These are phyloP conservation scores for Iphiclides podalirius DNA, from an alignment of 2,888 invertebrate genomes.

Conservation along the genomic window DNA sequence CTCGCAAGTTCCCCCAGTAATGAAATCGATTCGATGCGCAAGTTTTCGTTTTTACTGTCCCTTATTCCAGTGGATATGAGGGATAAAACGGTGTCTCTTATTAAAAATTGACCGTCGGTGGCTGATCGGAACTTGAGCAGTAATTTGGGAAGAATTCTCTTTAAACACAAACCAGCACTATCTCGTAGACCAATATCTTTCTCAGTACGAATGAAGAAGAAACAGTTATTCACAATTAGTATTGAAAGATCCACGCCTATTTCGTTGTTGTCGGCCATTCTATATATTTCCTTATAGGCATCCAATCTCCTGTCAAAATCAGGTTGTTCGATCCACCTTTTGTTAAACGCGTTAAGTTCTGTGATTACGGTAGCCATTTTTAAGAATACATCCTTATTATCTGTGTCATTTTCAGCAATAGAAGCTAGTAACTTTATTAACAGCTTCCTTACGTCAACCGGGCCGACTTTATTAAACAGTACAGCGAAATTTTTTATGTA, in stretches of 20 bases:
- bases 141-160: slow-evolving; percentile 83
- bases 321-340: slow-evolving; percentile 95
- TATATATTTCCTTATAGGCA: slow-evolving; percentile 85
- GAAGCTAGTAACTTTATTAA: slow-evolving; percentile 82
- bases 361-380: slow-evolving; percentile 77
- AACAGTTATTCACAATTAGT: slow-evolving; percentile 90
- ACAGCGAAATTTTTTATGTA: slow-evolving; percentile 86
- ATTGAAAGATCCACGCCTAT: slow-evolving; percentile 84
- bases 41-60: slow-evolving; percentile 83
- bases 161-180: slow-evolving; percentile 86
- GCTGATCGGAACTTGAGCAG: slow-evolving; percentile 76
- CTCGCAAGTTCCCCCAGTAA: slow-evolving; percentile 88
- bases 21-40: slow-evolving; percentile 89
- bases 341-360: slow-evolving; percentile 93
- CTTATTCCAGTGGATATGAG: slow-evolving; percentile 87
- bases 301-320: slow-evolving; percentile 91
- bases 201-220: slow-evolving; percentile 87
- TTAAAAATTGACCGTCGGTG: slow-evolving; percentile 82
- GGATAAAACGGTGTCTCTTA: slow-evolving; percentile 86
- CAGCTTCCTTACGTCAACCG: slow-evolving; percentile 84
- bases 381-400: slow-evolving; percentile 63
- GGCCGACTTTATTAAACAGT: slow-evolving; percentile 84
- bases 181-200: slow-evolving; percentile 92
- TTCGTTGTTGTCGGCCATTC: slow-evolving; percentile 65
- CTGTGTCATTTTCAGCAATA: slow-evolving; percentile 71